Evolutionary conservation across 2,113 vertebrate genomes (phyloP), one percentile per base, ranked within the genome.

Genomic region (Dicerorhinus sumatrensis): DNA sequence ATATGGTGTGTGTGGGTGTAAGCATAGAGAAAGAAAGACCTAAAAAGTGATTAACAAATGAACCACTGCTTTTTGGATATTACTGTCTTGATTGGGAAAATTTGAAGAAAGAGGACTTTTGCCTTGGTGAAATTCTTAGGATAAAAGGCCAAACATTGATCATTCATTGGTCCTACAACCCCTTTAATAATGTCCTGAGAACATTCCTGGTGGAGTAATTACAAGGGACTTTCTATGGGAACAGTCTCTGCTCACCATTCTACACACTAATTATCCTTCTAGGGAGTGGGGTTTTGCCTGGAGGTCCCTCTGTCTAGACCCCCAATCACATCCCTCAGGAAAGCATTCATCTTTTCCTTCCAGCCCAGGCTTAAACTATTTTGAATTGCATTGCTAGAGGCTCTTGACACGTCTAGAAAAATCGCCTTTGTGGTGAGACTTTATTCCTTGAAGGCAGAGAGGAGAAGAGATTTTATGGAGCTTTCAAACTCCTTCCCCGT

Each of bases 151-250:
- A 51, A 79, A 48, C 6, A 23, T 0, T 8, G 67, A 36, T 89
- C 70, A 23, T 80, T 91, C 67, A 82, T 4, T 20, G 2, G 25
- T 21, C 21, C 42, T 23, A 36, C 5, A 21, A n/a, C 13, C 31
- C 60, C 60, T 36, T 82, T 56, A 80, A 76, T 54, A 76, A 60
- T 48, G 39, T 67, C 65, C 33, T 16, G 23, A 76, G n/a, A 33
- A 80, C 60, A 92, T 79, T 95, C 51, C 92, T 23, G 14, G 1
- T 51, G 9, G 79, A 42, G 4, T 95, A 88, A 97, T 96, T 90
- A 88, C 48, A 77, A 97, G 72, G 77, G 29, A 92, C 63, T 67
- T 70, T 56, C 63, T 51, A 10, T 23, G 33, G 60, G 60, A 31
- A 67, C 6, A 2, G 2, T 2, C 39, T 72, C 62, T 69, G n/a